A percentile compares a stretch with the other conserved stretches of the same genome.
Conservation (phyloP, 2,113 vertebrate species). For the Argyrosomus japonicus region DNA sequence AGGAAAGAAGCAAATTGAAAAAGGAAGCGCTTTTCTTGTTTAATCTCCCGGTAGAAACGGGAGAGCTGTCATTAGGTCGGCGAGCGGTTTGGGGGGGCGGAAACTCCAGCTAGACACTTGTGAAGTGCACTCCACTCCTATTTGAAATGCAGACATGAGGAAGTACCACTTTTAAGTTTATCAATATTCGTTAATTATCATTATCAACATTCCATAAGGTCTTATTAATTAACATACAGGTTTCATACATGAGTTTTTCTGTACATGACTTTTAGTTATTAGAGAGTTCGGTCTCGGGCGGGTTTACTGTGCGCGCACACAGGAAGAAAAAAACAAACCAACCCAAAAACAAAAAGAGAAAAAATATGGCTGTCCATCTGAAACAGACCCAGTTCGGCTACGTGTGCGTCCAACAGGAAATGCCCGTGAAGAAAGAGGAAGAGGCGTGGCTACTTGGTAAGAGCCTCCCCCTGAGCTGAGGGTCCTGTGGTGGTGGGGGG, state of each 20-base stretch:
- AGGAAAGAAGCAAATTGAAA: conserved; percentile 44
- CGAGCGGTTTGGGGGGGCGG: conserved; percentile 63
- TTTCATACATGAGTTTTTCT: conserved; percentile 81
- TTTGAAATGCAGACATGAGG: conserved; percentile 81
- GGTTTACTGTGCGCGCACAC: conserved; percentile 69
- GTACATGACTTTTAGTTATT: conserved; percentile 78
- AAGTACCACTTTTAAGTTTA: conserved; percentile 79
- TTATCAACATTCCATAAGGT: conserved; percentile 84
- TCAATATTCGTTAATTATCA: conserved; percentile 80
- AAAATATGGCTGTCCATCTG: conserved; percentile 76
- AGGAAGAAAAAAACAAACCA: conserved; percentile 44
- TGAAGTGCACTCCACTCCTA: conserved; percentile 81
- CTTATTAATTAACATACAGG: conserved; percentile 83
- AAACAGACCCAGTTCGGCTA: conserved; percentile 72
- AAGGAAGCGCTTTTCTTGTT: conserved; percentile 79
- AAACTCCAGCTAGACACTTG: conserved; percentile 82
- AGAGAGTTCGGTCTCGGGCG: conserved; percentile 75
- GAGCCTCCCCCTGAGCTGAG: conserved; percentile 68
- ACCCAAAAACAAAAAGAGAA: conserved; percentile 48
- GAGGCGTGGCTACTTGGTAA: conserved; percentile 79
- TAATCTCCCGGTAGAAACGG: conserved; percentile 82
- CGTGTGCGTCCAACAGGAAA: conserved; percentile 78
- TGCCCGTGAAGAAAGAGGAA: conserved; percentile 81
- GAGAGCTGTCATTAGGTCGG: conserved; percentile 79
- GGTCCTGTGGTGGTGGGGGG: conserved; percentile 45